Percentiles rank a stretch among this genome's conserved stretches.
Conservation (phyloP, 2,888 invertebrate species). For the Actias luna region DNA sequence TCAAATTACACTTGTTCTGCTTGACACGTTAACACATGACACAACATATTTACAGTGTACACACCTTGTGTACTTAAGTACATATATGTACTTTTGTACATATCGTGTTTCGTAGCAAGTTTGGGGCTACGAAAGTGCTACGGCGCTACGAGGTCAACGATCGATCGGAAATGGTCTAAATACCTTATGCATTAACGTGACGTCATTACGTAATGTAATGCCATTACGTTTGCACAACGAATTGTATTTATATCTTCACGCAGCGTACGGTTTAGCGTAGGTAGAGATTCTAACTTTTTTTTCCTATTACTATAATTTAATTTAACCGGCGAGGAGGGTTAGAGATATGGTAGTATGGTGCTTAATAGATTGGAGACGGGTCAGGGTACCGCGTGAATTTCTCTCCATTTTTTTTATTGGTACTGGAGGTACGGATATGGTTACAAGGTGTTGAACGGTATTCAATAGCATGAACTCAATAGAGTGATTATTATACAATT, state of each 20-base stretch:
- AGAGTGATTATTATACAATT: too few species aligned
- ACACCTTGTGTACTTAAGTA: conserved; percentile 17
- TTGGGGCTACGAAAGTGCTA: conserved; percentile 36
- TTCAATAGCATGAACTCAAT: too few species aligned
- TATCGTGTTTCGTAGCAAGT: conserved; percentile 33
- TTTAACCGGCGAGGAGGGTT: too few species aligned
- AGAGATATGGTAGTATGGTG: too few species aligned
- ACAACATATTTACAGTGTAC: conserved; percentile 7
- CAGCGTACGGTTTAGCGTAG: not conserved
- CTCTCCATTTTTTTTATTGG: too few species aligned
- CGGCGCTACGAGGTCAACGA: conserved; percentile 33
- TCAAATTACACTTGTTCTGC: not conserved
- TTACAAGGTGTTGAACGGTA: too few species aligned
- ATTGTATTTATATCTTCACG: not conserved
- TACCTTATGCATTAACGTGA: not conserved
- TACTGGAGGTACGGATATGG: too few species aligned
- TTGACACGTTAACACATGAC: not conserved
- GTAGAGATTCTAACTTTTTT: not conserved
- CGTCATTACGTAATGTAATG: too few species aligned
- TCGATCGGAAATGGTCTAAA: conserved; percentile 11
- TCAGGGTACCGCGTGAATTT: too few species aligned
- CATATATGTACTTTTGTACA: conserved; percentile 25
- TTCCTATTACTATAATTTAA: not conserved
- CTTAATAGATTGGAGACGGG: too few species aligned
- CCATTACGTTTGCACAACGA: not conserved